Conservation (phyloP, 2,113 vertebrate species). For the Zosterops borbonicus region DNA sequence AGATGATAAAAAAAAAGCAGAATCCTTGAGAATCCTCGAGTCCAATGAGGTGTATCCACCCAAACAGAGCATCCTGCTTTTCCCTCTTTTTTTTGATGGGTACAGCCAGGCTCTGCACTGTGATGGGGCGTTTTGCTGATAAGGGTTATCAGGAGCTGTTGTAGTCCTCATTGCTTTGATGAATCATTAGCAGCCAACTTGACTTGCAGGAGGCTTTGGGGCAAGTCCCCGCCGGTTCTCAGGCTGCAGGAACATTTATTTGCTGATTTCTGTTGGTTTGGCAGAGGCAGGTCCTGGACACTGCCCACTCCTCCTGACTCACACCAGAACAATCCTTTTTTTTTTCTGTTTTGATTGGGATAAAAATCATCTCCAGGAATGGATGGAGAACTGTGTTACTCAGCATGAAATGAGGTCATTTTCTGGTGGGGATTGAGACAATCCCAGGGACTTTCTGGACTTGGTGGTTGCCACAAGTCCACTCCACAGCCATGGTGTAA, state of each 20-base stretch:
- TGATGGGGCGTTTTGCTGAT: background rate
- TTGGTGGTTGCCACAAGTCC: background rate
- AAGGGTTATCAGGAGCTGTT: background rate
- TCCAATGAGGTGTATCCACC: background rate
- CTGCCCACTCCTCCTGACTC: background rate
- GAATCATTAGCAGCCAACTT: background rate
- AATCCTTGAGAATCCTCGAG: background rate
- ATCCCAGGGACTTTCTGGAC: accelerated
- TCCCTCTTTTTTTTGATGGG: background rate
- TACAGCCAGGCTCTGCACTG: background rate
- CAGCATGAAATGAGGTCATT: background rate
- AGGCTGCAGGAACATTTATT: background rate
- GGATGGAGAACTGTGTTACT: accelerated
- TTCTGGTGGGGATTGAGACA: background rate
- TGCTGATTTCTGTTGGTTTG: background rate
- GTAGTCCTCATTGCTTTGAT: background rate
- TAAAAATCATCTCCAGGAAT: background rate
- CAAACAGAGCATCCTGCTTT: background rate
- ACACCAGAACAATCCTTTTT: background rate
- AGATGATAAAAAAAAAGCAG: background rate
- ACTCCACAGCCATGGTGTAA: background rate
- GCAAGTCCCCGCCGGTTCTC: background rate
- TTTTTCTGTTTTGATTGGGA: background rate
- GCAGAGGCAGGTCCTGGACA: background rate
- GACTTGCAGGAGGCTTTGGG: background rate